A percentile compares a stretch with the other conserved stretches of the same genome.
phyloP scores from a whole-genome alignment of 2,888 invertebrate genomes.

The Drosophila ustulata region DNA sequence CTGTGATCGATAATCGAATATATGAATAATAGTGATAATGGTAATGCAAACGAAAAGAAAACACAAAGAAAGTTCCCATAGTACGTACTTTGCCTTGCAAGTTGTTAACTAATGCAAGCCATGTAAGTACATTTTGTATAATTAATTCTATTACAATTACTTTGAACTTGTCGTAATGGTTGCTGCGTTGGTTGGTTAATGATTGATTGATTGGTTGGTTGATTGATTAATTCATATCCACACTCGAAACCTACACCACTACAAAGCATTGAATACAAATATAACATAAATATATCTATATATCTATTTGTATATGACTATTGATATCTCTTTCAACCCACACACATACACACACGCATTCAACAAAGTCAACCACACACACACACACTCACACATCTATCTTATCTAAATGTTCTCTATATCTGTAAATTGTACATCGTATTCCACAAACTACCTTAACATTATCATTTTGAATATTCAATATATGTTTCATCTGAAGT shows the following conservation, averaged over 20 bases:
- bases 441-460: slow-evolving; percentile 32
- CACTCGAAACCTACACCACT: slow-evolving; percentile 47
- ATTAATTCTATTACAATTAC: slow-evolving; percentile 77
- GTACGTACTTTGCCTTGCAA: slow-evolving; percentile 79
- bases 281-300: slow-evolving; percentile 32
- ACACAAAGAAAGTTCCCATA: slow-evolving; percentile 55
- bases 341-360: slow-evolving; percentile 17
- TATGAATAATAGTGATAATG: slow-evolving; percentile 47
- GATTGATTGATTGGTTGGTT: slow-evolving; percentile 78
- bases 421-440: slow-evolving; percentile 67
- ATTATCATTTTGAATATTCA: slow-evolving; percentile 29
- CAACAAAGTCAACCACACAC: slow-evolving; percentile 18
- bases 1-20: slow-evolving; percentile 24
- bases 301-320: slow-evolving; percentile 51
- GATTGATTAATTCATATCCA: slow-evolving; percentile 80
- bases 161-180: slow-evolving; percentile 84
- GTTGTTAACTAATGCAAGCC: slow-evolving; percentile 74
- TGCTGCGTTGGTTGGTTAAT: slow-evolving; percentile 84
- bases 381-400: slow-evolving; percentile 34
- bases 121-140: slow-evolving; percentile 83
- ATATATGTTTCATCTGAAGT: slow-evolving; percentile 26
- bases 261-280: slow-evolving; percentile 53
- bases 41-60: slow-evolving; percentile 46
- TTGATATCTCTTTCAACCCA: slow-evolving; percentile 38
- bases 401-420: slow-evolving; percentile 70